phyloP scores from a whole-genome alignment of 2,113 vertebrate species.

The Monarcha castaneiventris region DNA sequence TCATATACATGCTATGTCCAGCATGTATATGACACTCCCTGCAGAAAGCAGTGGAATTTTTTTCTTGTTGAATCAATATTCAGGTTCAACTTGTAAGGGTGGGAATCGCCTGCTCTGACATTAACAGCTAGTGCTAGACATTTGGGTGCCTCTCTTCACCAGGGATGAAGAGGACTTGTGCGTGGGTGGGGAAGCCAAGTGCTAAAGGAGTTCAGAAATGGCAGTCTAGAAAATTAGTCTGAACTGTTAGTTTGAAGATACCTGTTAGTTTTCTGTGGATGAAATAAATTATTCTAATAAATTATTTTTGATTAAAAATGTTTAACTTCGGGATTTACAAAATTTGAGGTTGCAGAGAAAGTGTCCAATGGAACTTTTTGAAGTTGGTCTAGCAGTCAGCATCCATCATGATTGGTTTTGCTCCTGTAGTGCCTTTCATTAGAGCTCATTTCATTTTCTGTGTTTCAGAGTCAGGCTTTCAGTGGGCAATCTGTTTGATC shows the following conservation, averaged over 20 bases:
- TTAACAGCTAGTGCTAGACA: neutral
- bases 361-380: neutral
- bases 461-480: neutral
- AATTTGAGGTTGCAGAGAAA: neutral
- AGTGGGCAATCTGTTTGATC: neutral
- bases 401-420: neutral
- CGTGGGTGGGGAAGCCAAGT: neutral
- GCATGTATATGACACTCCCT: neutral
- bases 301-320: neutral
- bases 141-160: neutral
- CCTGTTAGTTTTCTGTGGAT: neutral
- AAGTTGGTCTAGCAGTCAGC: neutral
- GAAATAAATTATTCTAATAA: neutral
- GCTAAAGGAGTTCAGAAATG: neutral
- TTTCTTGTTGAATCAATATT: neutral
- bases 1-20: neutral
- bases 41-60: neutral
- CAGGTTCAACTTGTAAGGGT: rapidly evolving
- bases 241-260: neutral
- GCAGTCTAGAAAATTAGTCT: neutral
- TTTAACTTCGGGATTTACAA: neutral
- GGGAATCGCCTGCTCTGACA: neutral
- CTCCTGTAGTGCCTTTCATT: neutral
- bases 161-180: neutral
- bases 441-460: neutral